Conservation (phyloP, 1,140 invertebrate genomes). For the Cherax destructor region DNA sequence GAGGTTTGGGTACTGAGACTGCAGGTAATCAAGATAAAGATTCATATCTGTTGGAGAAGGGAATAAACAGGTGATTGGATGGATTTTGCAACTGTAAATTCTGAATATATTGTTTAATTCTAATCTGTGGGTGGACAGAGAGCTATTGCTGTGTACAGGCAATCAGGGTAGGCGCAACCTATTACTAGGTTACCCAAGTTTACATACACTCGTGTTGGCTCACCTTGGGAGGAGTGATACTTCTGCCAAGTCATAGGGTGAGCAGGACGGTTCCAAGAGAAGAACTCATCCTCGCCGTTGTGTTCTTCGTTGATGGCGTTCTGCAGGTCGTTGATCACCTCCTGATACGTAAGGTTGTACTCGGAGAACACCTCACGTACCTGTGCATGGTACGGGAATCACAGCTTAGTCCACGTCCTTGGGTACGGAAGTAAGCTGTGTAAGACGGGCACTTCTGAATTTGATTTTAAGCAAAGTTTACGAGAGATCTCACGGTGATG, state of each 20-base stretch:
- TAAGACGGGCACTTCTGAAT: no score
- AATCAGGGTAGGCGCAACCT: not conserved
- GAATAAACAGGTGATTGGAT: no score
- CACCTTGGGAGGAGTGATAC: constrained; percentile 65
- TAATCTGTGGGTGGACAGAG: no score
- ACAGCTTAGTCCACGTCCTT: no score
- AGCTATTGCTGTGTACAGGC: not conserved
- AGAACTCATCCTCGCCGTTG: constrained; percentile 26
- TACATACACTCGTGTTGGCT: constrained; percentile 71
- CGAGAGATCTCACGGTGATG: no score
- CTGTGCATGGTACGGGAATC: constrained; percentile 1
- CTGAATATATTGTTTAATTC: no score
- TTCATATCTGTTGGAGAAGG: constrained; percentile 55
- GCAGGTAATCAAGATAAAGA: constrained; percentile 84
- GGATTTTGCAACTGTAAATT: no score
- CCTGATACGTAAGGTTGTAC: constrained; percentile 47
- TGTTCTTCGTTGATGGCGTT: constrained; percentile 56
- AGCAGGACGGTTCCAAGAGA: constrained; percentile 46
- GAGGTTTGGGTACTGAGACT: constrained; percentile 81
- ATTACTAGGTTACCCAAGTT: not conserved
- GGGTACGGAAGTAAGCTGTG: no score
- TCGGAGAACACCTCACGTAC: constrained; percentile 59
- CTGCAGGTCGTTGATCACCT: constrained; percentile 67
- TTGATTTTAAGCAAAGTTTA: no score
- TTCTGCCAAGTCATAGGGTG: constrained; percentile 67